Evolutionary conservation across 1,140 invertebrate species (phyloP).

Genomic region (Asobara japonica): DNA sequence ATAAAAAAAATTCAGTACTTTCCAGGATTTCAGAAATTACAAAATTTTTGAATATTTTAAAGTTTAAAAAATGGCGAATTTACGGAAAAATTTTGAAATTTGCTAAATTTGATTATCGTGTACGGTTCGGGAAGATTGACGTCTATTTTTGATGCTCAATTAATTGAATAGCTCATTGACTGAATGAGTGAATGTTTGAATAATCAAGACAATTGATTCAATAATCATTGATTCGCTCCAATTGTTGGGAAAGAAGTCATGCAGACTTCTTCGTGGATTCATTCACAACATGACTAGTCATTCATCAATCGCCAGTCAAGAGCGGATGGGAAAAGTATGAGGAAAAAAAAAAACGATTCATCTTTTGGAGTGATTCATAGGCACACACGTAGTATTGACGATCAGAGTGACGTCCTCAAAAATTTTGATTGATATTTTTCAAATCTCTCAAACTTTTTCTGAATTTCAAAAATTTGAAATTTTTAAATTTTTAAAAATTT

Average conservation of each 20-base stretch:
- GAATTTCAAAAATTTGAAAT: too few relatives aligned
- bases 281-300: not conserved
- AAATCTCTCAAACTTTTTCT: too few relatives aligned
- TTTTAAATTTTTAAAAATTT: too few relatives aligned
- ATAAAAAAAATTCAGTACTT: too few relatives aligned
- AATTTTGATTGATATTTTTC: constrained; percentile 5
- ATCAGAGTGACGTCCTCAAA: too few relatives aligned
- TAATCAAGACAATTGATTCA: not conserved
- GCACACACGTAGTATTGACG: too few relatives aligned
- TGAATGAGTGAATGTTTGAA: not conserved
- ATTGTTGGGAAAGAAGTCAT: not conserved
- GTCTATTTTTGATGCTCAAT: not conserved
- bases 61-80: too few relatives aligned
- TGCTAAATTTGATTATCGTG: too few relatives aligned
- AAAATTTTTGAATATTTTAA: too few relatives aligned
- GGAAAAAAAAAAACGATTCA: not conserved
- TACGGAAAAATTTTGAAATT: too few relatives aligned
- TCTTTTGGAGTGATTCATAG: not conserved
- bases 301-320: not conserved
- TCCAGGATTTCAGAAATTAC: too few relatives aligned
- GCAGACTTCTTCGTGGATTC: not conserved
- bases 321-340: not conserved
- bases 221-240: not conserved
- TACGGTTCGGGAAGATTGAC: too few relatives aligned
- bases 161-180: not conserved